A percentile compares a stretch with the other conserved stretches of the same genome.
These are phyloP conservation scores for Macaca nemestrina DNA, from an alignment of 2,113 vertebrate species.

Conservation along the genomic window DNA sequence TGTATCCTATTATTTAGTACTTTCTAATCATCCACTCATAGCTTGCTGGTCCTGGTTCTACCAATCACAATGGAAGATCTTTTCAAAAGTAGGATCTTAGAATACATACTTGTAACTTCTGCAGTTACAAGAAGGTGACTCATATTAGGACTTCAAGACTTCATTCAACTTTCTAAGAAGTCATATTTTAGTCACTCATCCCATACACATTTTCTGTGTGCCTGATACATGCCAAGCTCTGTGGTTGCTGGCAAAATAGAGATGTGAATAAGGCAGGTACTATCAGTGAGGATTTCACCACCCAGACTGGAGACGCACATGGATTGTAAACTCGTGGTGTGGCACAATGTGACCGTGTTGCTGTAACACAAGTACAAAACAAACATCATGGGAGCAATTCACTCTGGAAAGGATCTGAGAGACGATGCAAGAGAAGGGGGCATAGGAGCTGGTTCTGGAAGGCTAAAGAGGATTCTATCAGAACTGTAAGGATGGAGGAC, in stretches of 20 bases:
- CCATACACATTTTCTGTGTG: neutral
- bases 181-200: neutral
- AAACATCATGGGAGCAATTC: neutral
- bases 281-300: neutral
- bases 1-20: neutral
- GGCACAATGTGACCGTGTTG: neutral
- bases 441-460: neutral
- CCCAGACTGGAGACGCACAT: neutral
- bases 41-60: neutral
- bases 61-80: neutral
- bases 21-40: fast-evolving
- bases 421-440: neutral
- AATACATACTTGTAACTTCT: neutral
- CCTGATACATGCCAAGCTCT: neutral
- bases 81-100: neutral
- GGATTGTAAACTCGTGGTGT: neutral
- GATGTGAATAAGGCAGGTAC: neutral
- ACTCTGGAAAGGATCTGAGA: neutral
- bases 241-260: neutral
- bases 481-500: neutral
- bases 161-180: neutral
- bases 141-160: neutral
- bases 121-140: neutral
- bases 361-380: neutral
- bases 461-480: neutral